Base-by-base conservation (phyloP, 2,888 invertebrate species). In the Torymus auratus region DNA sequence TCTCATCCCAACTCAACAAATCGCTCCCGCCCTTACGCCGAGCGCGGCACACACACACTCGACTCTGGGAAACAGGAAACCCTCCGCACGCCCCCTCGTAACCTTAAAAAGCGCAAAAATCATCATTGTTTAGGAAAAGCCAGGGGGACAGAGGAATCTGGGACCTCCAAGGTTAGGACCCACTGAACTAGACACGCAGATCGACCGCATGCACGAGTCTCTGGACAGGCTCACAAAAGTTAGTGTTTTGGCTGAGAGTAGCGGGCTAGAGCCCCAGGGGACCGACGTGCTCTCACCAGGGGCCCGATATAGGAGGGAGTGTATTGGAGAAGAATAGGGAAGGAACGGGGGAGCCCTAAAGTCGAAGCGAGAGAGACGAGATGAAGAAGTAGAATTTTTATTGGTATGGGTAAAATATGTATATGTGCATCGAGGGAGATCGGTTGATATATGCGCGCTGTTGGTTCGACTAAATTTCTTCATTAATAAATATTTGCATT, bases 181-280 rank as follows among this genome's bases (percentile, higher is more conserved):
- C 62, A 13, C 15, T 61, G 61, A 56, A 68, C 58, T 53, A 7
- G 58, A 52, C 41, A 65, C 52, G 60, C 50, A 28, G 28, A 28
- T 28, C 28, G 7, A 28, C 28, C 28, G 28, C 28, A n/a, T n/a
- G n/a, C n/a, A n/a, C n/a, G n/a, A 28, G 28, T 28, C 28, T 28
- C 28, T 28, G 28, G 28, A 28, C 28, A 28, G 28, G 28, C 28
- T 28, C 28, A 28, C 58, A 17, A 71, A 55, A 78, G 77, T 78
- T 71, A 78, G 56, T 78, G 71, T 78, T 78, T 78, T 65, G 65
- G 65, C 56, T 17, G 58, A 71, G 70, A 77, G 71, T 77, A 52
- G 70, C 23, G n/a, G 12, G n/a, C 23, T 17, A n/a, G 20, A 65
- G 65, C 14, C 67, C 58, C 58, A 17, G 14, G 64, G 75, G 60